Conservation (phyloP, 2,797 vertebrate species). For the Girardinus metallicus region DNA sequence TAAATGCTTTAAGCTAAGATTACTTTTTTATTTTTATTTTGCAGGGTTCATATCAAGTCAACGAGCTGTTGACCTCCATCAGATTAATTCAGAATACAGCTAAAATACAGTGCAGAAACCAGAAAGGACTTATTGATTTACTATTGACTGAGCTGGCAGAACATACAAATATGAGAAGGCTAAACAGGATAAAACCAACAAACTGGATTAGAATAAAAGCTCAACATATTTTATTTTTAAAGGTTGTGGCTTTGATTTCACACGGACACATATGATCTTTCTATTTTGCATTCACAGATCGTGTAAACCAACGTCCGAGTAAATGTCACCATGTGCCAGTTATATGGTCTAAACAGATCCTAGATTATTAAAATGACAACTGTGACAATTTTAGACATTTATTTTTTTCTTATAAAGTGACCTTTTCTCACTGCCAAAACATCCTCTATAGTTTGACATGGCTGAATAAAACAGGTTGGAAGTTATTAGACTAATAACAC, state of each 20-base stretch:
- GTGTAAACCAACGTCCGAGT: neutral
- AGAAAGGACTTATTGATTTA: slow-evolving; percentile 17
- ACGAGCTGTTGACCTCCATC: slow-evolving; percentile 23
- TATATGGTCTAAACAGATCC: neutral
- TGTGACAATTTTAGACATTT: slow-evolving; percentile 6
- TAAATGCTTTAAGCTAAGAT: neutral
- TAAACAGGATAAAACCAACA: neutral
- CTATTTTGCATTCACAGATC: neutral
- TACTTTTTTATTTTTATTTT: slow-evolving; percentile 12
- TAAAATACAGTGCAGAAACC: slow-evolving; percentile 12
- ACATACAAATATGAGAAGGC: slow-evolving; percentile 2
- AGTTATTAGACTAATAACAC: neutral
- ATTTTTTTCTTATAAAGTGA: slow-evolving; percentile 3
- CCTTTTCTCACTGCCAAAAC: slow-evolving; percentile 35
- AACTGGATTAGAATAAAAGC: neutral
- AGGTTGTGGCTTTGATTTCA: neutral
- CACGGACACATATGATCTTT: neutral
- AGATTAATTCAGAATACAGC: slow-evolving; percentile 24
- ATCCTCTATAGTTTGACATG: slow-evolving; percentile 15
- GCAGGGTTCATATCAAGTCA: slow-evolving; percentile 25
- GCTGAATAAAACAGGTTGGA: slow-evolving; percentile 2
- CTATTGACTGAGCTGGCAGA: neutral
- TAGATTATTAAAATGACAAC: slow-evolving; percentile 13
- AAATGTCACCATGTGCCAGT: neutral
- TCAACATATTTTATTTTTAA: neutral